Evolutionary conservation across 2,113 vertebrate genomes (phyloP).

Genomic region (Machaerirhynchus nigripectus): DNA sequence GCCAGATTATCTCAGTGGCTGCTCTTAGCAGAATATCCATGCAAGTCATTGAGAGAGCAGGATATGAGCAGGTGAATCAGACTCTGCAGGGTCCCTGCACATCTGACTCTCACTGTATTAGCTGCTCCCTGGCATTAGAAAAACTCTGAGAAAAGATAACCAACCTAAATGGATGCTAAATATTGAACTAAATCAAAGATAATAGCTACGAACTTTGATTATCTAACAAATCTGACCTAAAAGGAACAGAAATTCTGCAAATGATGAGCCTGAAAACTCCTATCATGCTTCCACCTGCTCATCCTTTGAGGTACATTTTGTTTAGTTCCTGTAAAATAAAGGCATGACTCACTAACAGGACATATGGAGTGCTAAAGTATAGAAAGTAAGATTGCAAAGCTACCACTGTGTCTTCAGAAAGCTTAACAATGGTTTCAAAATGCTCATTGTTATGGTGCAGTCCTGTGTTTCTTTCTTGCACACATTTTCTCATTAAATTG

Average conservation of each 20-base stretch:
- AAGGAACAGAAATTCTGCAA: background rate
- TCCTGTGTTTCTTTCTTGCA: background rate
- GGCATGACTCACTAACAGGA: background rate
- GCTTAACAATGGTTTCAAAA: background rate
- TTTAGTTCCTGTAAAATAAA: background rate
- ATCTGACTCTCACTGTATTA: background rate
- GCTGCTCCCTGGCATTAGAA: background rate
- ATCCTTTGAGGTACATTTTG: background rate
- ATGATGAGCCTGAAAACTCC: background rate
- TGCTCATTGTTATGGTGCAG: background rate
- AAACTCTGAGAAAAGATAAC: background rate
- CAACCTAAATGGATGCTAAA: background rate
- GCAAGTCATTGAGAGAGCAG: background rate
- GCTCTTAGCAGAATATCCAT: background rate
- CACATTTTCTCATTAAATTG: background rate
- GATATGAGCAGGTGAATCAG: slow-evolving; percentile 4
- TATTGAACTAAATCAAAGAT: background rate
- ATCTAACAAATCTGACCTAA: background rate
- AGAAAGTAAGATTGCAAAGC: background rate
- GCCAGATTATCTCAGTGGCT: background rate
- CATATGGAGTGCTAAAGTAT: background rate
- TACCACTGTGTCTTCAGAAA: background rate
- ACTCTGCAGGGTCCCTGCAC: background rate
- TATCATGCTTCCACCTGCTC: background rate
- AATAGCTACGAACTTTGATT: background rate